Evolutionary conservation across 2,797 vertebrate species (phyloP).

Genomic region (Enteromius mattozi): DNA sequence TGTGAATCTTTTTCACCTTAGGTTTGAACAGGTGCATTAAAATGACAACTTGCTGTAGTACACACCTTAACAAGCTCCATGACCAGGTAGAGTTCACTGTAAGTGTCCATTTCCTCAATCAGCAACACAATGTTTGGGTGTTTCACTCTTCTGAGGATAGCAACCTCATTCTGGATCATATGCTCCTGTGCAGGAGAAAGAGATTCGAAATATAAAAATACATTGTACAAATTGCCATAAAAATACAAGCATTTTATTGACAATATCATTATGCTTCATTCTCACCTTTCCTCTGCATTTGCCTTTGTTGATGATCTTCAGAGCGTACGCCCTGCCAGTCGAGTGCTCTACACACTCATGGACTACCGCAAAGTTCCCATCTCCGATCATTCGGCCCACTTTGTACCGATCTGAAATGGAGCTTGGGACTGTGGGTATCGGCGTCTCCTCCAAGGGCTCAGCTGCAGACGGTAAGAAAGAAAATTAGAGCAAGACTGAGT

Average conservation of each 20-base stretch:
- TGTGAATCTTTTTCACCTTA: neutral
- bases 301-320: constrained; percentile 98
- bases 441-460: constrained; percentile 88
- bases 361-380: constrained; percentile 97
- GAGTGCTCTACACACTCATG: constrained; percentile 97
- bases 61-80: constrained; percentile 96
- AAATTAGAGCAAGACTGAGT: constrained; percentile 10
- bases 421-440: constrained; percentile 87
- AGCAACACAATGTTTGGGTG: constrained; percentile 97
- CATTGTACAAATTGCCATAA: neutral
- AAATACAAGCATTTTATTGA: neutral
- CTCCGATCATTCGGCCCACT: constrained; percentile 95
- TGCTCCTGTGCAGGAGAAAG: constrained; percentile 82
- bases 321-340: constrained; percentile 92
- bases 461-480: constrained; percentile 63
- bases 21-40: neutral
- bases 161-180: constrained; percentile 98
- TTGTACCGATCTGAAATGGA: constrained; percentile 95
- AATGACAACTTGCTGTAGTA: neutral
- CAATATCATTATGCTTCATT: neutral
- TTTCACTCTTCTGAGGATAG: constrained; percentile 94
- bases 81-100: constrained; percentile 91
- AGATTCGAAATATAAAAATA: neutral
- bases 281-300: constrained; percentile 97
- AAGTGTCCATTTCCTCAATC: constrained; percentile 97